Base-by-base conservation (phyloP, 92 coral and sea anemone species). In the Epizoanthus rinbou region DNA sequence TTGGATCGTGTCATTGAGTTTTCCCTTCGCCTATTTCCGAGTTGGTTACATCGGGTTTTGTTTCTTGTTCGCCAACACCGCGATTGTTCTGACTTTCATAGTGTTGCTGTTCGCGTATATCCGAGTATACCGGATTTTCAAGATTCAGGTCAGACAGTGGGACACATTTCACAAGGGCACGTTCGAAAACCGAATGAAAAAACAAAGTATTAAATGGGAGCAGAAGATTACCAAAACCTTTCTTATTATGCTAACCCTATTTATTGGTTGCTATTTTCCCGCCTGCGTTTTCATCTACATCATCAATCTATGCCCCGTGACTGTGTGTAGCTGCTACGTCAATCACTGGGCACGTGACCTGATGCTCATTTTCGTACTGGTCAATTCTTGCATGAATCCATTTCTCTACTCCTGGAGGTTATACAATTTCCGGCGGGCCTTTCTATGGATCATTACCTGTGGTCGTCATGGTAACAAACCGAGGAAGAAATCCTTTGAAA, bases 351-450 rank as follows among this genome's bases (percentile, higher is more conserved):
- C 97, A 73, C 93, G 98, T 82, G 98, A 95, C 89, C 79, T 95
- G 71, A 95, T 91, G 86, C 90, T 91, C 83, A 85, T 95, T 78
- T 85, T 95, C 80, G 90, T 94, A 70, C 64, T 94, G 87, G 86
- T 87, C 2, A 95, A 93, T 89, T 91, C 98, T 33, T 86, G 94
- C n/a, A 84, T 95, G 86, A 95, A 95, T 80, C 97, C 97, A 54
- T 94, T 94, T 84, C 82, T 92, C n/a, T 95, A 95, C 75, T 91
- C 96, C 16, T 93, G 97, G 97, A 89, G 97, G 28, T 65, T 93
- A 74, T 53, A 69, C 28, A 86, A 85, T 80, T 93, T 88, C 70
- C 88, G 91, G 24, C 86, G 88, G 33, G 94, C 97, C 9, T 93
- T 93, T 76, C 69, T 88, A 17, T 93, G 94, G 87, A 85, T 93